Evolutionary conservation across 2,113 vertebrate genomes (phyloP), one percentile per base, ranked within the genome.

Genomic region (Rutilus rutilus): DNA sequence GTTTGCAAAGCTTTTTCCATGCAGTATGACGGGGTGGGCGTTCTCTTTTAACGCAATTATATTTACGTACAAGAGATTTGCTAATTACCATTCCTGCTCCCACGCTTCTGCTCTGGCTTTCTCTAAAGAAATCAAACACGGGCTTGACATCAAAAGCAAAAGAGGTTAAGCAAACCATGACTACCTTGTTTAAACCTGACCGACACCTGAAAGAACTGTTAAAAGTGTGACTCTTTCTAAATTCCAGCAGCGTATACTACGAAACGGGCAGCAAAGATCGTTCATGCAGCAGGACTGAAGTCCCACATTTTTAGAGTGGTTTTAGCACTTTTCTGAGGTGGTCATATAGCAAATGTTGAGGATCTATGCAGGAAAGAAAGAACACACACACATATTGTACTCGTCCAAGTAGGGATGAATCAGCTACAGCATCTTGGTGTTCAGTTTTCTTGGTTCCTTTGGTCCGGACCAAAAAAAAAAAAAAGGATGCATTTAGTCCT

Each of bases 31-130:
- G 25, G 60, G 4, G 62, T 77, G 5, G 79, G 79, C 30, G 62
- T 82, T 21, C 60, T 65, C 62, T 52, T 77, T 69, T 77, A 86
- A 90, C 82, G 33, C 86, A 78, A 82, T 87, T 85, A 78, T 62
- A 89, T 89, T 90, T 76, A 42, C 90, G 86, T 81, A 75, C 21
- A 60, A 73, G 59, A 62, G 81, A 92, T 86, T 80, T 84, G 47
- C 85, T 88, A 88, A 90, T 90, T 91, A 83, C 59, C 52, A 69
- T 33, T 17, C 57, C 87, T 27, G 65, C 86, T 91, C 87, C 86
- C 89, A 90, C 89, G 52, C 85, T 90, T 65, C 47, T 62, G 82
- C 52, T 69, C 10, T n/a, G 85, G 78, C 52, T 82, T 82, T 88
- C 87, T 74, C 30, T 89, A 86, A 57, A 75, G 42, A 30, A 36